Evolutionary conservation across 2,888 invertebrate species (phyloP).

Genomic region (Abrostola tripartita): DNA sequence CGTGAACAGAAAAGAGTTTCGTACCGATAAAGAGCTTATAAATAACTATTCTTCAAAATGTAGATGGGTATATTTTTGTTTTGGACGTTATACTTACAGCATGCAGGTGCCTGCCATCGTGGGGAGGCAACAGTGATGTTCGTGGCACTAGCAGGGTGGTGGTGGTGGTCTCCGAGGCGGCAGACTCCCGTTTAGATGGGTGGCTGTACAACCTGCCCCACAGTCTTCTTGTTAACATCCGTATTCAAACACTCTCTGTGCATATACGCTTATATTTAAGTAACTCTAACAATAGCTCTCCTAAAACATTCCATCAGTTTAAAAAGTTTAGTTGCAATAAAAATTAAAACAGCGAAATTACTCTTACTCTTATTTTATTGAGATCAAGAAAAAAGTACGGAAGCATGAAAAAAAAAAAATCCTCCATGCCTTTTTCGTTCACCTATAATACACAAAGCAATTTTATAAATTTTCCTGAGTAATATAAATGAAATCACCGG

Average conservation of each 20-base stretch:
- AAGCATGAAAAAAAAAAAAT: too few relatives aligned
- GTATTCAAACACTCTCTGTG: slow-evolving; percentile 61
- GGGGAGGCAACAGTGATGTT: slow-evolving; percentile 80
- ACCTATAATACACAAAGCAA: too few relatives aligned
- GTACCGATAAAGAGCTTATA: too few relatives aligned
- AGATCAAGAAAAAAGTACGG: too few relatives aligned
- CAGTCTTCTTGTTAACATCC: slow-evolving; percentile 64
- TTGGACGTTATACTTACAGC: slow-evolving; percentile 71
- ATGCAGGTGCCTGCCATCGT: slow-evolving; percentile 79
- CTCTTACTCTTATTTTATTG: too few relatives aligned
- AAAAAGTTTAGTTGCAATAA: background rate
- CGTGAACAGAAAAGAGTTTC: too few relatives aligned
- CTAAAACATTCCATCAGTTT: slow-evolving; percentile 27
- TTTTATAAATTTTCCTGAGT: too few relatives aligned
- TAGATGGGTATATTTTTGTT: background rate
- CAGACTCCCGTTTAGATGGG: slow-evolving; percentile 93
- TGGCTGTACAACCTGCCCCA: slow-evolving; percentile 91
- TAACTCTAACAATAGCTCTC: slow-evolving; percentile 36
- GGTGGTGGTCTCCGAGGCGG: slow-evolving; percentile 93
- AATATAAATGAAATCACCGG: background rate
- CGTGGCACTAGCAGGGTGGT: slow-evolving; percentile 90
- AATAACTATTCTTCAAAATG: too few relatives aligned
- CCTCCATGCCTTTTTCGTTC: too few relatives aligned
- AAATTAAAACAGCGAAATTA: background rate
- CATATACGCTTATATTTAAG: slow-evolving; percentile 55